Percentiles rank a stretch among this genome's conserved stretches.
These are phyloP conservation scores for Melinopterus prodromus DNA, from an alignment of 2,888 invertebrate genomes.

Conservation along the genomic window DNA sequence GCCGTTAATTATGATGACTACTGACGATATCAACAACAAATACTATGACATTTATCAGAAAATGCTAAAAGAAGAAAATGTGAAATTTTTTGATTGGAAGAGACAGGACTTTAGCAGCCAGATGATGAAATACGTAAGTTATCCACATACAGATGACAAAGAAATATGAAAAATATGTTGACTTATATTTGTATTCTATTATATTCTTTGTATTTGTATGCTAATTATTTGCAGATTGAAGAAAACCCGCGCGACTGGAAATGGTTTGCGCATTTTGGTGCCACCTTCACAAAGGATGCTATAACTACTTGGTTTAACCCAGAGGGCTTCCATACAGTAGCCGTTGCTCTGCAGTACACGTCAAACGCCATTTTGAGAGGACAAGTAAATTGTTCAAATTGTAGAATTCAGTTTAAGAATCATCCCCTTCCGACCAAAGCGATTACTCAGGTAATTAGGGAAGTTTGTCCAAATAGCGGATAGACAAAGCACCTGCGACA, in stretches of 20 bases:
- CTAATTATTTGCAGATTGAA: background rate
- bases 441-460: too few species aligned
- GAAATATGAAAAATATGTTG: background rate
- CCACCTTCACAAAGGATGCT: constrained; percentile 60
- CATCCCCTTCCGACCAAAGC: constrained; percentile 72
- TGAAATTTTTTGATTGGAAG: constrained; percentile 9
- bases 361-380: constrained; percentile 67
- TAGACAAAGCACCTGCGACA: too few species aligned
- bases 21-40: constrained; percentile 7
- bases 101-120: background rate
- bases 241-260: background rate
- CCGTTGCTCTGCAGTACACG: constrained; percentile 69
- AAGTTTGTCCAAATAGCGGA: too few species aligned
- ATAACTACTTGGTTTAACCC: constrained; percentile 78
- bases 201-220: too few species aligned
- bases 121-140: background rate
- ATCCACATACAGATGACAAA: background rate
- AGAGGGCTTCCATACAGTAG: constrained; percentile 76
- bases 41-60: constrained; percentile 8
- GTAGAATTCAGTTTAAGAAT: constrained; percentile 65
- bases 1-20: constrained; percentile 1
- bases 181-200: too few species aligned
- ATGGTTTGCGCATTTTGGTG: constrained; percentile 60
- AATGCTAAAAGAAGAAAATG: background rate
- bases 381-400: constrained; percentile 40